Base-by-base conservation (phyloP, 1,140 invertebrate species). In the Drosophila malerkotliana region DNA sequence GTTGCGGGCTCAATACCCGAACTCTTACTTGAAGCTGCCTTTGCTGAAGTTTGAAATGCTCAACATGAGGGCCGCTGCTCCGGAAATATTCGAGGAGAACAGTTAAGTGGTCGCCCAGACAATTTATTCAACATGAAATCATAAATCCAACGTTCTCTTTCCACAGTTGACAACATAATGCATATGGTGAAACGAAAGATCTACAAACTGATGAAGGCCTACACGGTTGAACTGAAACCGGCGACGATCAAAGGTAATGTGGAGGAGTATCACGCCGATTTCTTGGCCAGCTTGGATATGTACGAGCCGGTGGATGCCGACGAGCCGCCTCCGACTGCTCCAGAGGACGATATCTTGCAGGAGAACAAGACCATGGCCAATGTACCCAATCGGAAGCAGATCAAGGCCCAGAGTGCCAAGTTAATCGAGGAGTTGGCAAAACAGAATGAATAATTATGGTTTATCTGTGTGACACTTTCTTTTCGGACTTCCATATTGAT, bases 41-140 rank as follows among this genome's bases (percentile, higher is more conserved):
- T 56, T 92, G 7, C 64, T 92, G 0, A 91, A 89, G 60, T 92
- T 91, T 9, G 88, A 91, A 54, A 90, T 90, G 87, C 54, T 89
- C 1, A 88, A 77, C 28, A 90, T 91, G 84, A 61, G 77, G n/a
- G 90, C 90, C 39, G 77, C 68, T 28, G 72, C 90, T 1, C 90
- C 90, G 8, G 82, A 85, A 53, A 54, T 74, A 26, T 90, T 72
- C 34, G 90, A 91, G 60, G 85, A 90, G 21, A 90, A 91, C 59
- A 76, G 90, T 91, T 88, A 24, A 77, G 83, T 68, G 14, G 8
- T 0, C 6, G 12, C 9, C 2, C 3, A 12, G 1, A 10, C 1
- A 26, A 37, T 4, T 6, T 15, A 8, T 15, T 44, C n/a, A 44
- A 0, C 2, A 3, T 18, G 14, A 8, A 5, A 9, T 2, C 12